Base-by-base conservation (phyloP, 2,888 invertebrate genomes). In the Pollenia labialis region DNA sequence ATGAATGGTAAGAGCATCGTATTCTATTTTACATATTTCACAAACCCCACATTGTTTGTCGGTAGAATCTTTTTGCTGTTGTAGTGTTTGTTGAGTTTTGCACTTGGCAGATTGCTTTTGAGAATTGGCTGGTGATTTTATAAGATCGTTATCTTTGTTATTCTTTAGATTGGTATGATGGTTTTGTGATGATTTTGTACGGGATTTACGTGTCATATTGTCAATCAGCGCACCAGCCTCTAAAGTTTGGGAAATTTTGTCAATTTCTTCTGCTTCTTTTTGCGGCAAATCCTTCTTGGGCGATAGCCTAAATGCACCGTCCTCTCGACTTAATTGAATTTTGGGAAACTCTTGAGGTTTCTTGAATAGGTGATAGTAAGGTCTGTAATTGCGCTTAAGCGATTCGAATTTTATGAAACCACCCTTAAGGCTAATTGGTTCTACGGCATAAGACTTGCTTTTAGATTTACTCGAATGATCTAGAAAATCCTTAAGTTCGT, bases 11-110 rank as follows among this genome's bases (percentile, higher is more conserved):
- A 96, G 94, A 90, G 95, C 96, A 84, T 94, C 94, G 92, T 96
- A 97, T 90, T 96, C 96, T 69, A 95, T 94, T 91, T 96, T 96
- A 93, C 97, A 97, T 92, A 97, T 96, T 93, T 97, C 97, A 94
- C 97, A 97, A 91, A 96, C 97, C 18, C 97, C 97, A 60, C 95
- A 95, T 88, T 94, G 93, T 64, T 93, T 93, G 4, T 93, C 93
- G 46, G 91, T 92, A 1, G 93, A 90, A 52, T 92, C 92, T 76
- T 92, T 91, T 4, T 83, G 75, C 23, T 91, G 89, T 56, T 84
- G 83, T 1, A 77, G 77, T 12, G 87, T 84, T 72, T 74, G 84
- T 72, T 74, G 84, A 60, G 81, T 84, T 50, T 89, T 84, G 72
- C 89, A 90, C 18, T 71, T 80, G 60, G 69, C 58, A 10, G 62